These are phyloP conservation scores for Geopemphigus sp. DNA, from an alignment of 1,140 invertebrate genomes.

Conservation along the genomic window DNA sequence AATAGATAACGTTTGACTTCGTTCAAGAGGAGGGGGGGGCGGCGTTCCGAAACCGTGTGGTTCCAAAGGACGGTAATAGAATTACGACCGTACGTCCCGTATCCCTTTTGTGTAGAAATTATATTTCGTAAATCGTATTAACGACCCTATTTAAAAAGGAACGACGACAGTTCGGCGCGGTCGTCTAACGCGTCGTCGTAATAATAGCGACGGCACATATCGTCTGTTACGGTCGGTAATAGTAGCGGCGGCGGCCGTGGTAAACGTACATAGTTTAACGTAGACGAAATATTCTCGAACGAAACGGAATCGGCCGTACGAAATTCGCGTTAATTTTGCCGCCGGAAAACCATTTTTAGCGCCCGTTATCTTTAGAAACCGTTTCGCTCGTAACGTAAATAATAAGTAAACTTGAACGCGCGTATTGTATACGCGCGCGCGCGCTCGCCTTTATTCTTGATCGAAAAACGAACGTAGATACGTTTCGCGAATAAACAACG, in stretches of 20 bases:
- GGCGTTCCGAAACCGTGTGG: slow-evolving; percentile 15
- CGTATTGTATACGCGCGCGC: too few relatives aligned
- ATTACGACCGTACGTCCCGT: background rate
- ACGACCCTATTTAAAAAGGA: too few relatives aligned
- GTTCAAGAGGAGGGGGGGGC: too few relatives aligned
- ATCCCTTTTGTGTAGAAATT: background rate
- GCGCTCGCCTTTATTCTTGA: background rate
- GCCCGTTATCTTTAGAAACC: background rate
- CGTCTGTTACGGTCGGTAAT: too few relatives aligned
- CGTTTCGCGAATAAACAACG: background rate
- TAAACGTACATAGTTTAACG: too few relatives aligned
- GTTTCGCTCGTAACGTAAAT: background rate
- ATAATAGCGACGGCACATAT: too few relatives aligned
- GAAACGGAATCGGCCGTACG: background rate
- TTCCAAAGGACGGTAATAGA: slow-evolving; percentile 13
- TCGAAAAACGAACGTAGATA: background rate
- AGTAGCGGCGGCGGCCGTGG: too few relatives aligned
- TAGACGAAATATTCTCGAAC: background rate
- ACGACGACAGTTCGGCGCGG: too few relatives aligned
- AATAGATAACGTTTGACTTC: slow-evolving; percentile 1
- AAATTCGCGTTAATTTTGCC: background rate
- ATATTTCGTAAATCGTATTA: slow-evolving; percentile 7
- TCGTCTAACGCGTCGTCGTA: too few relatives aligned
- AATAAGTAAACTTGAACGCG: too few relatives aligned
- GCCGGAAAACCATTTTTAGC: background rate